phyloP scores from a whole-genome alignment of 2,113 vertebrate genomes.

The Tenebrosternarchus preto region DNA sequence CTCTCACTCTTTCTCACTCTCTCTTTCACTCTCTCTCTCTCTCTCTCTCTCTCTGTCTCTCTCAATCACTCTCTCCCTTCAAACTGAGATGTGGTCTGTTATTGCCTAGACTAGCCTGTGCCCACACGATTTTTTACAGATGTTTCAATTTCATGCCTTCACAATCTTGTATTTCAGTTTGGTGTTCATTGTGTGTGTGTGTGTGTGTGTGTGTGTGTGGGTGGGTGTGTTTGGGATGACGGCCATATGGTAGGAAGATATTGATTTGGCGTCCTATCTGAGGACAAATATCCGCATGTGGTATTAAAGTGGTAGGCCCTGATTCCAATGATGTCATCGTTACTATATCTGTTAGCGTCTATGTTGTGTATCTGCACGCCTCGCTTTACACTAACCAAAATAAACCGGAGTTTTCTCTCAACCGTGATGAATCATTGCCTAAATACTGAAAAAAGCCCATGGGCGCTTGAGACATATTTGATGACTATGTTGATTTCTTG shows the following conservation, averaged over 20 bases:
- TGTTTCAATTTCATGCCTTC: constrained; percentile 46
- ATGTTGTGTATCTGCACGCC: background rate
- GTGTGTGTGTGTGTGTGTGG: constrained; percentile 28
- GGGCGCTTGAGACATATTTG: constrained; percentile 23
- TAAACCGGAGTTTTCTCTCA: constrained; percentile 2
- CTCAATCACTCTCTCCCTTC: background rate
- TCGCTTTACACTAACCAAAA: constrained; percentile 2
- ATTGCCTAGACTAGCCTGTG: constrained; percentile 17
- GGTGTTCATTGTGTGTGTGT: background rate
- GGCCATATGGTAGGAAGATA: constrained; percentile 42
- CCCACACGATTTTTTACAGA: constrained; percentile 45
- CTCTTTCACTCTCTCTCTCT: constrained; percentile 5
- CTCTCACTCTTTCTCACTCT: background rate
- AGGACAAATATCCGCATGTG: constrained; percentile 25
- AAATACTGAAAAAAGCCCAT: constrained; percentile 20
- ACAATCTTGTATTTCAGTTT: constrained; percentile 14
- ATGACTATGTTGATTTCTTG: constrained; percentile 24
- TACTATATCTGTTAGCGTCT: constrained; percentile 22
- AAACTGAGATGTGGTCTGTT: constrained; percentile 29
- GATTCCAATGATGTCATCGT: constrained; percentile 39
- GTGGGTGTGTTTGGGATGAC: background rate
- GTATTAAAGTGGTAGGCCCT: constrained; percentile 11
- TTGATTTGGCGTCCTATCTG: constrained; percentile 28
- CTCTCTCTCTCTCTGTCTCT: background rate
- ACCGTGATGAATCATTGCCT: constrained; percentile 26